Evolutionary conservation across 2,113 vertebrate species (phyloP), one percentile per base, ranked within the genome.

Genomic region (Numida meleagris): DNA sequence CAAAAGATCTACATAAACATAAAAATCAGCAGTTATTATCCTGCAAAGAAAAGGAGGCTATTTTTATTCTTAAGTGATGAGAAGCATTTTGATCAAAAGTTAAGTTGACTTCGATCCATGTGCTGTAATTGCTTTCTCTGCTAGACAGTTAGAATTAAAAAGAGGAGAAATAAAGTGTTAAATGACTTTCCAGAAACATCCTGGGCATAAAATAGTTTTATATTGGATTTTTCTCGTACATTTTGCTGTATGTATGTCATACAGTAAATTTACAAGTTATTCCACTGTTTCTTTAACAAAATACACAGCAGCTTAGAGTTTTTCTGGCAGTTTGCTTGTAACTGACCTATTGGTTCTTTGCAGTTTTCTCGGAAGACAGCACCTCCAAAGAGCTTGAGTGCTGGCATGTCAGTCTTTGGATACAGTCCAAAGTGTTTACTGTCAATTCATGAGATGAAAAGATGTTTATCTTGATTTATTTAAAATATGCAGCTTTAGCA

Each of bases 401-500:
- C 34, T 75, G 51, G 59, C 42, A 50, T 93, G 36, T 73, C 4
- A 0, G 66, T 77, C 66, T 67, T 55, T 88, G 50, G 63, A 7
- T 36, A 45, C 9, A 58, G 27, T 50, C 57, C 70, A 53, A 58
- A 59, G 51, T 50, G 38, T 93, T 87, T 92, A 16, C 72, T 85
- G 63, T 86, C 93, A 86, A 66, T 45, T 86, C 51, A n/a, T 67
- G 63, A 90, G 86, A 86, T 80, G 33, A 89, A 72, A 73, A 87
- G 65, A 79, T 86, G 34, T 5, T 90, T 93, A 59, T 93, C 66
- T 86, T 78, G 72, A 81, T 55, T 93, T 80, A 68, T 80, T 86
- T 79, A 88, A 82, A 67, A 89, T 45, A 50, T 59, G 80, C 76
- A 81, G 7, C 72, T 93, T 94, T 94, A 91, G 92, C 75, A 85